Evolutionary conservation across 2,113 vertebrate species (phyloP).

Genomic region (Equus quagga): DNA sequence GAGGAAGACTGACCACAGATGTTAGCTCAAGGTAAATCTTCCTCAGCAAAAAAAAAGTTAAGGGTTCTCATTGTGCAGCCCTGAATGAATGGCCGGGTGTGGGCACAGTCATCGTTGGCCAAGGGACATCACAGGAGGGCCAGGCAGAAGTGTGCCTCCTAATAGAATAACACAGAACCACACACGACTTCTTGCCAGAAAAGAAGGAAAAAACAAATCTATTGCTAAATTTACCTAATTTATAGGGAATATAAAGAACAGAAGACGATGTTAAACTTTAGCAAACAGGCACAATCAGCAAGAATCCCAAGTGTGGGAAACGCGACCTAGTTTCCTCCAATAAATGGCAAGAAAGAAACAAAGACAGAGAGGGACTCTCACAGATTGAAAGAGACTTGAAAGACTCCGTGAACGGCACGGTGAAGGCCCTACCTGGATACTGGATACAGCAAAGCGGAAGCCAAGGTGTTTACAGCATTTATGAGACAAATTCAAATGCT

Average conservation of each 20-base stretch:
- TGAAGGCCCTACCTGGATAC: neutral
- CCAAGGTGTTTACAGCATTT: neutral
- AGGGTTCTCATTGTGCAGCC: neutral
- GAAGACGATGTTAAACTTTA: neutral
- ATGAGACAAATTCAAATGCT: neutral
- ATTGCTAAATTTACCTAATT: neutral
- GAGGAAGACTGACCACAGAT: too few species aligned
- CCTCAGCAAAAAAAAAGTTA: too few species aligned
- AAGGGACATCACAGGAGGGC: neutral
- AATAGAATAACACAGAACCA: neutral
- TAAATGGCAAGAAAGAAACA: neutral
- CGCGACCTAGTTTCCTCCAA: neutral
- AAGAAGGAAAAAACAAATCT: neutral
- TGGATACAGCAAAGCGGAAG: neutral
- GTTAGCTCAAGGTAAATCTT: too few species aligned
- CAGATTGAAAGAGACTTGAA: neutral
- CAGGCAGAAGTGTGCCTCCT: fast-evolving
- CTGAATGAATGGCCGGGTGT: fast-evolving
- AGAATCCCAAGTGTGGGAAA: neutral
- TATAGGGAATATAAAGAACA: neutral
- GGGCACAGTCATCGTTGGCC: neutral
- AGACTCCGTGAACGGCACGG: neutral
- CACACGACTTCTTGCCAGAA: fast-evolving
- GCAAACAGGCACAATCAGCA: neutral
- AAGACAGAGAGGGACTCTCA: neutral